Conservation (phyloP, 92 coral and sea anemone genomes). For the Epizoanthus ramosus region DNA sequence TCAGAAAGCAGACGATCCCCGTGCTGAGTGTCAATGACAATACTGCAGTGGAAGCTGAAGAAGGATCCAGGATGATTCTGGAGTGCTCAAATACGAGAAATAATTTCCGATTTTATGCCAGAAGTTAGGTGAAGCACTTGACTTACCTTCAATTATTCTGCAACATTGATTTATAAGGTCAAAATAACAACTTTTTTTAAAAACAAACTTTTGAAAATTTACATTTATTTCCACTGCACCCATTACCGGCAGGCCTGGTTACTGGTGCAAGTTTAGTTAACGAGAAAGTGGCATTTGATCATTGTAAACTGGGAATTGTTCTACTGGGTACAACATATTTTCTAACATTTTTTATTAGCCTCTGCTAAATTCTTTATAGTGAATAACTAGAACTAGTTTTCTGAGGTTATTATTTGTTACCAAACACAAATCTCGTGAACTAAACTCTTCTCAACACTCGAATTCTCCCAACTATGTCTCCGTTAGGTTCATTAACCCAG, state of each 20-base stretch:
- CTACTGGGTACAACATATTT: not conserved
- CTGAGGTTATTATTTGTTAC: not conserved
- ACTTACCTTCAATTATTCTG: too few relatives aligned
- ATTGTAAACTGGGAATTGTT: not conserved
- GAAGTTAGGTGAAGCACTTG: too few relatives aligned
- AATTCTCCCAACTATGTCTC: conserved; percentile 11
- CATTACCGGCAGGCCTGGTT: conserved; percentile 27
- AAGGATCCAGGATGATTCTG: too few relatives aligned
- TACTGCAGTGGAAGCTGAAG: too few relatives aligned
- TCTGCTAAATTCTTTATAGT: not conserved
- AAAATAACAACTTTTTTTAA: not conserved
- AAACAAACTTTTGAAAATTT: too few relatives aligned
- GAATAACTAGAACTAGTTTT: not conserved
- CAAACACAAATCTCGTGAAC: not conserved
- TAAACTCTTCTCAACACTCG: not conserved
- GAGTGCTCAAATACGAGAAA: too few relatives aligned
- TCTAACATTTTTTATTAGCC: not conserved
- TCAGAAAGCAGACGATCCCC: too few relatives aligned
- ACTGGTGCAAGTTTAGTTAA: not conserved
- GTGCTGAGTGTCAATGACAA: too few relatives aligned
- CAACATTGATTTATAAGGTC: too few relatives aligned
- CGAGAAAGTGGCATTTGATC: conserved; percentile 27
- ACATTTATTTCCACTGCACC: not conserved
- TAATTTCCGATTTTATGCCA: too few relatives aligned
- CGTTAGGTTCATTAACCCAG: conserved; percentile 5